Evolutionary conservation across 1,140 invertebrate species (phyloP), one percentile per base, ranked within the genome.

Genomic region (Atta colombica): DNA sequence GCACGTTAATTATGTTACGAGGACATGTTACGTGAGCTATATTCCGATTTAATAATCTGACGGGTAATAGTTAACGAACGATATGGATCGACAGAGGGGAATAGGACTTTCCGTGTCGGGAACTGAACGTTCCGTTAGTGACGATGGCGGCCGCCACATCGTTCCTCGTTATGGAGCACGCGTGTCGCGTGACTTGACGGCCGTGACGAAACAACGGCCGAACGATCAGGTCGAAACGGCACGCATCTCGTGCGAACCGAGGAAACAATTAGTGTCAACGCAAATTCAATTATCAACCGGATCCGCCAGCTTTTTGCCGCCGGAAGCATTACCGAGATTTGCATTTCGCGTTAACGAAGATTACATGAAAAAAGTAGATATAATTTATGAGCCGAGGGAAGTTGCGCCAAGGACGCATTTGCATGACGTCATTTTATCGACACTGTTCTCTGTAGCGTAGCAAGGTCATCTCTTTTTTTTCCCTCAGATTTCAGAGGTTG

Each of bases 151-250:
- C 61, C 72, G n/a, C 12, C 71, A 51, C n/a, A 81, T 61, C 65
- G 63, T 45, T 51, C 51, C 81, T 85, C 75, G 71, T 77, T 86
- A 85, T 14, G 77, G 18, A 25, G 35, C 31, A 81, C 49, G 75
- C 82, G 65, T 77, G 87, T 88, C 82, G 87, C 87, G 87, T 89
- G 82, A 91, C 87, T 80, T 78, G 82, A 88, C 65, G 58, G 68
- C 86, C 77, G 85, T 75, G 84, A 89, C 88, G 85, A 90, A 90
- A 86, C 60, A 85, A 75, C 78, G 74, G 61, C 58, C 77, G 68
- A 61, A 63, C 82, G 88, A 77, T 55, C 87, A 65, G 72, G 45
- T 51, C 68, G 85, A n/a, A 82, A 74, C 80, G 21, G 68, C 85
- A 84, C 69, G 77, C 80, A 75, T 74, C 25, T 74, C 80, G 55